phyloP scores from a whole-genome alignment of 1,140 invertebrate genomes.

The Drosophila watanabei region DNA sequence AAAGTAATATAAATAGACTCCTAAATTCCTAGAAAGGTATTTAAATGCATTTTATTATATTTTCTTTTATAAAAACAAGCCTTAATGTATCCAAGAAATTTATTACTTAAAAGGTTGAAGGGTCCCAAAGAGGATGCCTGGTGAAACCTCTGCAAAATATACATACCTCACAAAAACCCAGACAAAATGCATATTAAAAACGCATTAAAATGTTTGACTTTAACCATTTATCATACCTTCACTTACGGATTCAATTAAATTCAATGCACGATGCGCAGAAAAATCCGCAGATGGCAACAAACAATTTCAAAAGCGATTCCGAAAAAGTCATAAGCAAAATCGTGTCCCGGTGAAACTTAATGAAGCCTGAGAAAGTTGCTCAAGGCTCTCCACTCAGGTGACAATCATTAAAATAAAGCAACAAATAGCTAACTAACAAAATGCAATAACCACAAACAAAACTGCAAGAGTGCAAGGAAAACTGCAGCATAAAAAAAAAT shows the following conservation, averaged over 20 bases:
- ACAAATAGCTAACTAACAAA: slow-evolving; percentile 47
- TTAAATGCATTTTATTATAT: not conserved
- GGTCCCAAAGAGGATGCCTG: not conserved
- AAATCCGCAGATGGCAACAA: slow-evolving; percentile 73
- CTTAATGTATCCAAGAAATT: not conserved
- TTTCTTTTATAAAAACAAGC: not conserved
- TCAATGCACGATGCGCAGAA: slow-evolving; percentile 62
- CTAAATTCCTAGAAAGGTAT: not conserved
- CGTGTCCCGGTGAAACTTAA: slow-evolving; percentile 76
- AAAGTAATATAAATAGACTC: not conserved
- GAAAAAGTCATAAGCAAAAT: slow-evolving; percentile 77
- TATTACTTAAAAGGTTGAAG: not conserved
- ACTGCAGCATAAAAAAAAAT: slow-evolving; percentile 29
- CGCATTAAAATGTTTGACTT: slow-evolving; percentile 29
- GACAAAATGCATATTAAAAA: slow-evolving; percentile 35
- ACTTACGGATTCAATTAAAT: slow-evolving; percentile 72
- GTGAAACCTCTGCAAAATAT: slow-evolving; percentile 5
- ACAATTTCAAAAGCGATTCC: slow-evolving; percentile 72
- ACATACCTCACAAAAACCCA: not conserved
- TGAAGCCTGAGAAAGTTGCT: slow-evolving; percentile 79
- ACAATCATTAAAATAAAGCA: slow-evolving; percentile 65
- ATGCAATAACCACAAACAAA: slow-evolving; percentile 37
- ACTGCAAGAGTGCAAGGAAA: slow-evolving; percentile 20
- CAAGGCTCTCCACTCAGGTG: slow-evolving; percentile 55
- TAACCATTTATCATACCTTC: slow-evolving; percentile 46